Evolutionary conservation across 2,113 vertebrate genomes (phyloP), one percentile per base, ranked within the genome.

Genomic region (Eulemur macaco): DNA sequence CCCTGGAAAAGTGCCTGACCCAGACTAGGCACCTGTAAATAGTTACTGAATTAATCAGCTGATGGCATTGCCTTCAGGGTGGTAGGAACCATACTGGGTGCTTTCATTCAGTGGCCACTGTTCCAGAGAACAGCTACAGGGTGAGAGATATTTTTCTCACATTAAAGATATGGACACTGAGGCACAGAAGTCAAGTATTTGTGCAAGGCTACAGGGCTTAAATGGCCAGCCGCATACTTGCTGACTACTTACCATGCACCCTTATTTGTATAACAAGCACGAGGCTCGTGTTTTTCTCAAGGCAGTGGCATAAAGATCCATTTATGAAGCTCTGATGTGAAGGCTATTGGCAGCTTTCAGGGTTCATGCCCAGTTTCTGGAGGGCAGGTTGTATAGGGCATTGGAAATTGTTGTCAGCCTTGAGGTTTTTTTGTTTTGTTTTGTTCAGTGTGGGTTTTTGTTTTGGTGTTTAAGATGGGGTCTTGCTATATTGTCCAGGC

Each of bases 211-310:
- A 1, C 5, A 8, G 15, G 69, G 69, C 42, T 45, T 25, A 37
- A 4, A 0, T 34, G 21, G 50, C 15, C 11, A 18, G 50, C 42
- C 2, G 37, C 68, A 1, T 31, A 6, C 47, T 31, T 83, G 11
- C 60, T 25, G n/a, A 52, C 84, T 7, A 0, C 25, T n/a, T 23
- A 47, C 50, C 4, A 5, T 5, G 23, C 7, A 1, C 3, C 11
- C 63, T 45, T 17, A 5, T 64, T 37, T 56, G 45, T 37, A 5
- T 34, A 8, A 15, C 7, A 5, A 45, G 37, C 17, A 63, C 2
- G 47, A 58, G 23, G n/a, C 52, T 54, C 14, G 1, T 60, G 1
- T 47, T 47, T 71, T 63, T 54, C 25, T 23, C 50, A 1, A 45
- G 42, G 21, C 42, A 0, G 15, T 39, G 42, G 18, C 86, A 11